Evolutionary conservation across 2,113 vertebrate species (phyloP), one percentile per base, ranked within the genome.

Genomic region (Spermophilus dauricus): DNA sequence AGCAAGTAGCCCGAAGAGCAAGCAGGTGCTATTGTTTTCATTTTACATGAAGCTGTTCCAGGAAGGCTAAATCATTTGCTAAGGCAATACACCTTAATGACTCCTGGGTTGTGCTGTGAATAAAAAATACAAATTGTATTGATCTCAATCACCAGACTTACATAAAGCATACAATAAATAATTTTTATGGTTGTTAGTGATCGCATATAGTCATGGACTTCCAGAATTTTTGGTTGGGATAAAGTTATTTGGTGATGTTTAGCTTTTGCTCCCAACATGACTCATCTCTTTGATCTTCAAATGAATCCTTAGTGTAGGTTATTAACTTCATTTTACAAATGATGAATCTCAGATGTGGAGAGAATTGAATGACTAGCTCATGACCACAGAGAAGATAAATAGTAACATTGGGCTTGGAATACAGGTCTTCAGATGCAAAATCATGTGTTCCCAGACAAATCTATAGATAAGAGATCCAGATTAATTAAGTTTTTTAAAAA

Each of bases 251-350:
- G 75, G 39, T 51, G 90, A 89, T 65, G 24, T 10, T 93, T 85
- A 32, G 70, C 67, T 82, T 96, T 63, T 81, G 51, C 26, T 89
- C 73, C 32, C 8, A 45, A 32, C 42, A 30, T 48, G 67, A 32
- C 22, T 86, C 58, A 53, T 5, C 4, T 94, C 32, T 95, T 94
- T 92, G 67, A 65, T 94, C 77, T 88, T 93, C 63, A 84, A 89
- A 70, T 5, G 72, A 61, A 65, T 45, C 18, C 77, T 1, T 39
- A 32, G 89, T 69, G 82, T 86, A 58, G 3, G 8, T 76, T 75
- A 75, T 82, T 88, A 53, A 28, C 28, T 61, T 82, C 24, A 58
- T 83, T 86, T 82, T 95, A 72, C 24, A 67, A 32, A 53, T 58
- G 37, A 51, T 34, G 76, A 80, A 17, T 72, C 22, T 65, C 12